Conservation (phyloP, 2,113 vertebrate species). For the Dasyurus viverrinus region DNA sequence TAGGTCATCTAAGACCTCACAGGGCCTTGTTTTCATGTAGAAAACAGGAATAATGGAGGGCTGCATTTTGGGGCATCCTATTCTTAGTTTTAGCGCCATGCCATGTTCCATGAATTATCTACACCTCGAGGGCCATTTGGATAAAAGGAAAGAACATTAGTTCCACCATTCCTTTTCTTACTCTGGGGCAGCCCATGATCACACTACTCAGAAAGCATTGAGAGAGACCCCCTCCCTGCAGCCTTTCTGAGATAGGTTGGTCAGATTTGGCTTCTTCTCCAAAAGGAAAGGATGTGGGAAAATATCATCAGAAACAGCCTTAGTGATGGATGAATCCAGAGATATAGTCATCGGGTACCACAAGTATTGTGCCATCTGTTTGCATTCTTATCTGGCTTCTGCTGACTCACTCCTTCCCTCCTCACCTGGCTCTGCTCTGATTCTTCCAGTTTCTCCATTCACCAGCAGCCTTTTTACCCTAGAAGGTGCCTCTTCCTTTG, state of each 20-base stretch:
- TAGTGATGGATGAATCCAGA: not conserved
- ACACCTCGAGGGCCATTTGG: not conserved
- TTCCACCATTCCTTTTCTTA: not conserved
- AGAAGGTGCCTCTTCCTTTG: not conserved
- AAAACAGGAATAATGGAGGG: not conserved
- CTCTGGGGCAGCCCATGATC: not conserved
- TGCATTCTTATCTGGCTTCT: not conserved
- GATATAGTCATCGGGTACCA: not conserved
- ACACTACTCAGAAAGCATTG: not conserved
- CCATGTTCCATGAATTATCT: not conserved
- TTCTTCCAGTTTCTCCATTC: not conserved
- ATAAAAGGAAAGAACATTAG: not conserved
- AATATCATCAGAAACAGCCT: not conserved
- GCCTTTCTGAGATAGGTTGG: not conserved
- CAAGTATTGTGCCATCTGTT: not conserved
- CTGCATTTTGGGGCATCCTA: not conserved
- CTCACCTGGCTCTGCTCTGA: not conserved
- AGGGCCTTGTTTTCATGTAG: not conserved
- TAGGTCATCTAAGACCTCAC: not conserved
- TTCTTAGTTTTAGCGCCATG: not conserved
- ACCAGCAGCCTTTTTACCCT: not conserved
- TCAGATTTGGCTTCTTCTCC: not conserved
- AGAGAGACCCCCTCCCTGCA: not conserved
- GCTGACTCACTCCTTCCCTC: not conserved
- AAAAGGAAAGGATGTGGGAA: not conserved